These are phyloP conservation scores for Danio albolineatus DNA, from an alignment of 2,797 vertebrate species.

Conservation along the genomic window DNA sequence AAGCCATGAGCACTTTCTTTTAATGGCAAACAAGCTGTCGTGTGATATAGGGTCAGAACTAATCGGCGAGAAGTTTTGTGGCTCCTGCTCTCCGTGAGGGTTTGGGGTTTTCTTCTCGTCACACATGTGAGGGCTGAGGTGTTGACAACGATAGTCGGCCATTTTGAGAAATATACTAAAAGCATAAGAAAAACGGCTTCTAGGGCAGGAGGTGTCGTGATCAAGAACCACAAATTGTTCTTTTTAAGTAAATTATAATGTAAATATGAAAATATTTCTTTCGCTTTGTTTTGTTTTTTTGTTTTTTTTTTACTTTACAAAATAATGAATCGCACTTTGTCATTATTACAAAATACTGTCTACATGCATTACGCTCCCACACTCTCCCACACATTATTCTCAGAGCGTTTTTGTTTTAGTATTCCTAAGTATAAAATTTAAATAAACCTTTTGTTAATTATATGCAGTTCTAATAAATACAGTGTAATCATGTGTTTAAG, in stretches of 20 bases:
- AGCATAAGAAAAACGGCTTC: slow-evolving; percentile 54
- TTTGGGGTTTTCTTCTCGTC: slow-evolving; percentile 35
- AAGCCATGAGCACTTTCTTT: slow-evolving; percentile 74
- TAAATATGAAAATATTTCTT: slow-evolving; percentile 77
- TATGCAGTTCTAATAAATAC: slow-evolving; percentile 72
- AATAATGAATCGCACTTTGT: slow-evolving; percentile 84
- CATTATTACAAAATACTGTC: slow-evolving; percentile 78
- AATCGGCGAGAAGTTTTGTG: slow-evolving; percentile 52
- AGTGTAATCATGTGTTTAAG: slow-evolving; percentile 72
- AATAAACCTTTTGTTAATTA: slow-evolving; percentile 73
- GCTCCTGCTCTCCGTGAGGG: slow-evolving; percentile 64
- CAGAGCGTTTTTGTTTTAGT: slow-evolving; percentile 65
- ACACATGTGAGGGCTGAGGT: slow-evolving; percentile 49
- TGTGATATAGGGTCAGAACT: slow-evolving; percentile 64
- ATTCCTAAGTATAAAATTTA: slow-evolving; percentile 67
- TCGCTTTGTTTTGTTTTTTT: slow-evolving; percentile 61
- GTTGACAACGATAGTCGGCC: slow-evolving; percentile 41
- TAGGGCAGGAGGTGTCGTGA: slow-evolving; percentile 63
- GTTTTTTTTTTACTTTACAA: slow-evolving; percentile 70
- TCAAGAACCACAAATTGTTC: slow-evolving; percentile 73
- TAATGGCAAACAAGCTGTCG: slow-evolving; percentile 56
- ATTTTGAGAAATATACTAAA: slow-evolving; percentile 33
- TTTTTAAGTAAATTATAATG: slow-evolving; percentile 80
- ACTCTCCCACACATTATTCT: slow-evolving; percentile 68
- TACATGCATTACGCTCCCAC: slow-evolving; percentile 74